Percentiles rank a stretch among this genome's conserved stretches.
Evolutionary conservation across 64 coral and sea anemone species (phyloP).

Genomic region (Pocillopora damicornis): DNA sequence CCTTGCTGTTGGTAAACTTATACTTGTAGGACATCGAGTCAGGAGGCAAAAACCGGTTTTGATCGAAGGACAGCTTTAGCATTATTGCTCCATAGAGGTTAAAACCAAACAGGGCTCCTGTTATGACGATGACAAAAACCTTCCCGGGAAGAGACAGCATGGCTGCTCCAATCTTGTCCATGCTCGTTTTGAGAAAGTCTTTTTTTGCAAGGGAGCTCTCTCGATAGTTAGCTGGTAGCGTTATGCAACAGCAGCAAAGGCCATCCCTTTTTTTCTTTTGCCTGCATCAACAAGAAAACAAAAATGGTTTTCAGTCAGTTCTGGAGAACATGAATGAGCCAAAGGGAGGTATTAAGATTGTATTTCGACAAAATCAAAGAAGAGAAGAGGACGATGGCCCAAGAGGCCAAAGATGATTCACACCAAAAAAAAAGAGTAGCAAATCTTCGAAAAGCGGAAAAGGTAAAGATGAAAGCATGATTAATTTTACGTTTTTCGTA

Average conservation of each 20-base stretch:
- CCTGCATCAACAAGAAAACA: constrained; percentile 22
- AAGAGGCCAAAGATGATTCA: too few relatives aligned
- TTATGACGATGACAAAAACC: constrained; percentile 60
- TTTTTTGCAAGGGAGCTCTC: constrained; percentile 62
- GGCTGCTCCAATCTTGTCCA: constrained; percentile 12
- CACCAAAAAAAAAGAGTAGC: too few relatives aligned
- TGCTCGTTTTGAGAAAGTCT: constrained; percentile 50
- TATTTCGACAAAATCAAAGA: too few relatives aligned
- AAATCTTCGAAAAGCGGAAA: too few relatives aligned
- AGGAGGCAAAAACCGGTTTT: constrained; percentile 67
- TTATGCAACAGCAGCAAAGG: constrained; percentile 82
- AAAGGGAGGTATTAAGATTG: too few relatives aligned
- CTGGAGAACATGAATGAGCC: too few relatives aligned
- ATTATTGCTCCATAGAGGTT: constrained; percentile 84
- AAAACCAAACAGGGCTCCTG: constrained; percentile 67
- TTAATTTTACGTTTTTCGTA: too few relatives aligned
- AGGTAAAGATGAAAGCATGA: too few relatives aligned
- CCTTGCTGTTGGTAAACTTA: constrained; percentile 41
- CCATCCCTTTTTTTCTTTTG: constrained; percentile 56
- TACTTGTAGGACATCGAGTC: constrained; percentile 82
- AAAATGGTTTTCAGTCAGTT: neutral
- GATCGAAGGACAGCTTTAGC: constrained; percentile 79
- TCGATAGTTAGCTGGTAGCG: constrained; percentile 55
- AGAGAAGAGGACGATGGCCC: too few relatives aligned
- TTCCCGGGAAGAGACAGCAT: too few relatives aligned